phyloP scores from a whole-genome alignment of 2,797 vertebrate species.

The Xyrichtys novacula region DNA sequence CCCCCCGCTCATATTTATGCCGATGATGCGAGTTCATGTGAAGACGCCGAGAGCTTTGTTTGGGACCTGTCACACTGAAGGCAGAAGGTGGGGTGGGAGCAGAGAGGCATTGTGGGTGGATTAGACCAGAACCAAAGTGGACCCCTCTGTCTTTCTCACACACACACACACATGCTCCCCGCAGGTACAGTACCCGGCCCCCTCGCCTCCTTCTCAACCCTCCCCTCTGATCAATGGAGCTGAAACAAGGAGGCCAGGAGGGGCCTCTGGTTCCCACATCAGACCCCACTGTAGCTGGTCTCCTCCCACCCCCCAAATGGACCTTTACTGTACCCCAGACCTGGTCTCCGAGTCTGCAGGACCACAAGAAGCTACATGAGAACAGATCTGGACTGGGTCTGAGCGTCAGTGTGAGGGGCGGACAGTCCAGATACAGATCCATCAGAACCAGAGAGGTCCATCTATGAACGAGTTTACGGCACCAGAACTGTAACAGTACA shows the following conservation, averaged over 20 bases:
- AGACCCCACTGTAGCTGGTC: conserved; percentile 84
- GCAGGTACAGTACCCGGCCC: conserved; percentile 86
- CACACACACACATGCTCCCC: conserved; percentile 57
- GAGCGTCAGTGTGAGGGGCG: too few species aligned
- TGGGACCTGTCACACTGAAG: conserved; percentile 85
- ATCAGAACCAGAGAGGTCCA: too few species aligned
- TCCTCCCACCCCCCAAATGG: conserved; percentile 21
- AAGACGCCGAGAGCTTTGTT: conserved; percentile 83
- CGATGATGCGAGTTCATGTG: conserved; percentile 41
- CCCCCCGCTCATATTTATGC: conserved; percentile 45
- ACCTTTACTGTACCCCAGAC: conserved; percentile 56
- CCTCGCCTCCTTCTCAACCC: conserved; percentile 55
- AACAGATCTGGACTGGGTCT: too few species aligned
- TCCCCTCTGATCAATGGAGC: conserved; percentile 90
- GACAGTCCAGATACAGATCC: too few species aligned
- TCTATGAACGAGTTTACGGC: too few species aligned
- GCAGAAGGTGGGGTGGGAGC: conserved; percentile 69
- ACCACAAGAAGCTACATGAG: too few species aligned
- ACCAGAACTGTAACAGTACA: too few species aligned
- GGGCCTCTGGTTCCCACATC: conserved; percentile 88
- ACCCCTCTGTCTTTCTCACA: conserved; percentile 38
- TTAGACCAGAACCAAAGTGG: conserved; percentile 86
- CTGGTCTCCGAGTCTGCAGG: conserved; percentile 30
- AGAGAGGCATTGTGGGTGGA: conserved; percentile 82
- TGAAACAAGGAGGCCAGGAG: conserved; percentile 88